Base-by-base conservation (phyloP, 2,113 vertebrate species). In the Alces alces region DNA sequence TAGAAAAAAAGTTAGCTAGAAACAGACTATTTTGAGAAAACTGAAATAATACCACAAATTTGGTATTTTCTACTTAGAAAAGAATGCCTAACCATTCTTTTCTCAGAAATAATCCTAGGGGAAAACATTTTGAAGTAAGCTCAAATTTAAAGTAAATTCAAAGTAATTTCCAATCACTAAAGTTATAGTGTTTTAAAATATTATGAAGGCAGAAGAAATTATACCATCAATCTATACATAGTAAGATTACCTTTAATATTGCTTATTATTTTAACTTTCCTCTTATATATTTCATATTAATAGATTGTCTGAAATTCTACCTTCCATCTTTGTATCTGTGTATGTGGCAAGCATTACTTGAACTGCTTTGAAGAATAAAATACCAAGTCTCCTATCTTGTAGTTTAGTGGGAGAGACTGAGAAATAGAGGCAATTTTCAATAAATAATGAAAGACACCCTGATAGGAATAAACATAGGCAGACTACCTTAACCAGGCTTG, bases 1-100 rank as follows among this genome's bases (percentile, higher is more conserved):
- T 89, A 54, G 21, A 6, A 89, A 88, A 94, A 76, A 45, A 3
- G 70, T 79, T 88, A 85, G 45, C 73, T 76, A 83, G 55, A 66
- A 86, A 82, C 14, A 58, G 45, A 94, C 7, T 89, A 76, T 86
- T 94, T 57, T 89, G 60, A 96, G 66, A 66, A 64, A 95, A 47
- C 16, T 57, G 45, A 76, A 83, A 33, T 50, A 50, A 78, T 55
- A 52, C 55, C 11, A 47, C 30, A 23, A 57, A 58, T 96, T 78
- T 91, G 10, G 39, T 83, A 87, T 87, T 95, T 83, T 92, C 16
- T 90, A 52, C 76, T 96, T 57, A 94, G 87, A 89, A 89, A 76
- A 73, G 27, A 25, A 45, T 61, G 12, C 12, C 47, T 93, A 87
- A 45, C 30, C 6, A 2, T 82, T 70, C 14, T 55, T 96, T 86